Evolutionary conservation across 2,888 invertebrate genomes (phyloP), one percentile per base, ranked within the genome.

Genomic region (Leptopilina syphax): DNA sequence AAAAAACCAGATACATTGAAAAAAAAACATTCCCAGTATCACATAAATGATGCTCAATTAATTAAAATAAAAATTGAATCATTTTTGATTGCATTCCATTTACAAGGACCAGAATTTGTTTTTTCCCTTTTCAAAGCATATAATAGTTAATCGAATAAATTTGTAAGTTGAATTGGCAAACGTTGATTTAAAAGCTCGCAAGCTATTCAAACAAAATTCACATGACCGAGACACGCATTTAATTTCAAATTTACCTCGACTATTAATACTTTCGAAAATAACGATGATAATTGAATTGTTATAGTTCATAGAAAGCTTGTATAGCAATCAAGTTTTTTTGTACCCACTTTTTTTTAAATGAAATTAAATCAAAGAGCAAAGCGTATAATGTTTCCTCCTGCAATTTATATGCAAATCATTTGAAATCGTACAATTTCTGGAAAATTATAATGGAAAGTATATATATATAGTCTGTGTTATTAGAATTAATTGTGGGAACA

Each of bases 241-340:
- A 66, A 66, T 41, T 41, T 66, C 66, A 66, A 66, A 41, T 66
- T 34, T 8, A 66, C 7, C 34, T 41, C 4, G 18, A 18, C 34
- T 13, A 66, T 66, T 66, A 66, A 34, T 66, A 66, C 13, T 12
- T 66, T 41, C 13, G 27, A 3, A 47, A 47, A 13, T 41, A 10
- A 41, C 24, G 34, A 18, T 18, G 34, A 65, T 65, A 65, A 65
- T 65, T 66, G 66, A 66, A 66, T 66, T 66, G 66, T 27, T 66
- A 7, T 10, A 13, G 66, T 47, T 9, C 9, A 41, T 66, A 66
- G 41, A 66, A 66, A 41, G 34, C 41, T 66, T 41, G 41, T 4
- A 12, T 13, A 66, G 10, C 27, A 66, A 66, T 66, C 34, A 66
- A 34, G 34, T 9, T 66, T 66, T 41, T 18, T 18, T 18, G 18